Percentiles rank a stretch among this genome's conserved stretches.
phyloP scores from a whole-genome alignment of 2,797 vertebrate species.

The Rhinichthys osculus region DNA sequence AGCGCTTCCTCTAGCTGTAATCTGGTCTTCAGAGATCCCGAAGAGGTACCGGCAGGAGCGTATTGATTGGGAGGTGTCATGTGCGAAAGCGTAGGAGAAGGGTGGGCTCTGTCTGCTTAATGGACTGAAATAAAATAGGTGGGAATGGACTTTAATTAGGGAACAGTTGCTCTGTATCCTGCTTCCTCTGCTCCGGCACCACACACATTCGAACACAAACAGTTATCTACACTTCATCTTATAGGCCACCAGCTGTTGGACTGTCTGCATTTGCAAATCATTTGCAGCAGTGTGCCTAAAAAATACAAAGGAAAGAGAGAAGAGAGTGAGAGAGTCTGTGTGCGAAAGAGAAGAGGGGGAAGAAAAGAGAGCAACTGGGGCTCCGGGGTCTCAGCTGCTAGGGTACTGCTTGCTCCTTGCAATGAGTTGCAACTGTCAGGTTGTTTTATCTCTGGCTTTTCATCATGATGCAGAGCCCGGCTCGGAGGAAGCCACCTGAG shows the following conservation, averaged over 20 bases:
- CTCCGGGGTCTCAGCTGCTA: constrained; percentile 94
- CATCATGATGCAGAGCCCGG: constrained; percentile 94
- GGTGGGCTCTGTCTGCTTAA: constrained; percentile 88
- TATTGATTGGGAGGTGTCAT: constrained; percentile 92
- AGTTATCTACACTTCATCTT: constrained; percentile 47
- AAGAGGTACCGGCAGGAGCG: constrained; percentile 85
- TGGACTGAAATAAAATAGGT: constrained; percentile 94
- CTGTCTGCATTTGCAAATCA: constrained; percentile 80
- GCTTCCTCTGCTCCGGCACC: constrained; percentile 72
- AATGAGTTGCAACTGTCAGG: constrained; percentile 99
- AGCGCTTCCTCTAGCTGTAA: constrained; percentile 86
- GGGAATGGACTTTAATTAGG: constrained; percentile 93
- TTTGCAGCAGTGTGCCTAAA: constrained; percentile 72
- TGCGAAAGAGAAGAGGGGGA: constrained; percentile 75
- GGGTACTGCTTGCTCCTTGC: constrained; percentile 88
- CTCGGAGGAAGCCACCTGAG: constrained; percentile 95
- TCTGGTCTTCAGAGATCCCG: constrained; percentile 84
- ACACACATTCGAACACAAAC: constrained; percentile 55
- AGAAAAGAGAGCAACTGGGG: constrained; percentile 70
- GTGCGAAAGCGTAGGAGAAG: constrained; percentile 75
- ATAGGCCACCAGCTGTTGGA: constrained; percentile 83
- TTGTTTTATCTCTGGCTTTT: constrained; percentile 99
- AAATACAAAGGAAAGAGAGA: constrained; percentile 73
- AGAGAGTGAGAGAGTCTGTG: constrained; percentile 61
- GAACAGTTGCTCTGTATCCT: constrained; percentile 84